These are phyloP conservation scores for Lasioglossum baleicum DNA, from an alignment of 1,140 invertebrate species.

Conservation along the genomic window DNA sequence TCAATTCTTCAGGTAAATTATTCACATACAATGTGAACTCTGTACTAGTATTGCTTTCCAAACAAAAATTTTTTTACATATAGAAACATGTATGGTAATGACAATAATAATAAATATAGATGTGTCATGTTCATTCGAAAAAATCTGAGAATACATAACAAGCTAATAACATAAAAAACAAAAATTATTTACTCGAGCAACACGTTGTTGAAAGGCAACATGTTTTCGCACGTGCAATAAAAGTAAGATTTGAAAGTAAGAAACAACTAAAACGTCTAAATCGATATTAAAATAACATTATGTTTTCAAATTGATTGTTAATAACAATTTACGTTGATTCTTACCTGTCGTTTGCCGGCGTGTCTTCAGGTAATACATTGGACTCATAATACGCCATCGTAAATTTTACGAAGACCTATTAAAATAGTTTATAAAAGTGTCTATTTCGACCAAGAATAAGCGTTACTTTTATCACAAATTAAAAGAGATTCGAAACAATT, in stretches of 20 bases:
- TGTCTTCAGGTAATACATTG: not conserved
- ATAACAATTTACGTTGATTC: not conserved
- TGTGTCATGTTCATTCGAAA: too few relatives aligned
- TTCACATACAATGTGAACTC: conserved; percentile 61
- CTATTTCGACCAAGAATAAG: too few relatives aligned
- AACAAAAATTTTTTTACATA: not conserved
- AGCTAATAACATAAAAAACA: too few relatives aligned
- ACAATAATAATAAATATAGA: too few relatives aligned
- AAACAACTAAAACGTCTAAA: not conserved
- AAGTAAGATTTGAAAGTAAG: not conserved
- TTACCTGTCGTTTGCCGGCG: not conserved
- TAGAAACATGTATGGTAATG: not conserved
- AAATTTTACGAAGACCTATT: not conserved
- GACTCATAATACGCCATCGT: conserved; percentile 1
- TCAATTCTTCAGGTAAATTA: conserved; percentile 66
- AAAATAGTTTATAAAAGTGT: too few relatives aligned
- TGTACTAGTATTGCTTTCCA: not conserved
- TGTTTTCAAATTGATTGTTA: not conserved
- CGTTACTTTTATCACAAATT: not conserved
- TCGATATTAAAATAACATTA: not conserved
- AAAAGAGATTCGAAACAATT: not conserved
- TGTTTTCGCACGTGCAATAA: not conserved
- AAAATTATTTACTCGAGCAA: not conserved
- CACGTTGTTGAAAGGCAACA: not conserved
- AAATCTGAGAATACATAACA: too few relatives aligned